These are phyloP conservation scores for Drosophila ezoana DNA, from an alignment of 2,888 invertebrate genomes.

Conservation along the genomic window DNA sequence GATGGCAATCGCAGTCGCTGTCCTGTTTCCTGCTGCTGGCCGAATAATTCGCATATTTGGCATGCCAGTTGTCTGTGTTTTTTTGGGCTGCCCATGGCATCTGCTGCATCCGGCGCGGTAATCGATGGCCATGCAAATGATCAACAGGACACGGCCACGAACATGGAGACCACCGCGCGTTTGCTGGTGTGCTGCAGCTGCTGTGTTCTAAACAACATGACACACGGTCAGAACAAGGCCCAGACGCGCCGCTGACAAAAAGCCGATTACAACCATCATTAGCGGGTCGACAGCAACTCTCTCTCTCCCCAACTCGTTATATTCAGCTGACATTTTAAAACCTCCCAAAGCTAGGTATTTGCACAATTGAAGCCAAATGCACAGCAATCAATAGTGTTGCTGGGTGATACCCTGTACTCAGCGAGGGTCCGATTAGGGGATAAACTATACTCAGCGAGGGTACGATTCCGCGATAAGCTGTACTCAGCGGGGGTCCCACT, in stretches of 20 bases:
- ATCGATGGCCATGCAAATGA: conserved; percentile 74
- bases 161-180: conserved; percentile 10
- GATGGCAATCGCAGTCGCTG: conserved; percentile 31
- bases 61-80: conserved; percentile 63
- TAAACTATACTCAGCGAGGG: no score
- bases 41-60: conserved; percentile 76
- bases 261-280: conserved; percentile 61
- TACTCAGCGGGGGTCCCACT: no score
- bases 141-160: conserved; percentile 43
- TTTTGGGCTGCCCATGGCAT: conserved; percentile 35
- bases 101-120: conserved; percentile 48
- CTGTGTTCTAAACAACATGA: conserved; percentile 62
- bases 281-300: conserved; percentile 21
- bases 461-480: no score
- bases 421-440: no score
- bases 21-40: conserved; percentile 55
- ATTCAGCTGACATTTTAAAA: not conserved
- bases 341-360: not conserved
- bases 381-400: no score
- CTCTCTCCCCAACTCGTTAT: not conserved
- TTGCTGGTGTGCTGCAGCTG: conserved; percentile 19
- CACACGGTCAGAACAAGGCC: conserved; percentile 42
- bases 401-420: no score
- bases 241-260: conserved; percentile 40
- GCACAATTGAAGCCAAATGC: no score